These are phyloP conservation scores for Leptinotarsa juncta DNA, from an alignment of 2,888 invertebrate species.

Conservation along the genomic window DNA sequence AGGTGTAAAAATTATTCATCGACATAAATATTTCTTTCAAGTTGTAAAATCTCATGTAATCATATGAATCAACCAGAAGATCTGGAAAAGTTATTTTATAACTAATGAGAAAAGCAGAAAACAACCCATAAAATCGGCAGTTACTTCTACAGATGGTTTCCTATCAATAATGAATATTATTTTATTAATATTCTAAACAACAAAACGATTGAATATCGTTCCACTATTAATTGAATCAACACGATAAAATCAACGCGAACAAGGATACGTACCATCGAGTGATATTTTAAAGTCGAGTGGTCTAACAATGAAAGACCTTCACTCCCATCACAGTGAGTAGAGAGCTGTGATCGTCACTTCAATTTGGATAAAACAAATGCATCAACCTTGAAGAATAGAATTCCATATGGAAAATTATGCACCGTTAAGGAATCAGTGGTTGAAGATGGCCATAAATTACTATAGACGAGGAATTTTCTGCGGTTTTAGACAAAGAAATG, in stretches of 20 bases:
- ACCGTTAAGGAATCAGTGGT: not conserved
- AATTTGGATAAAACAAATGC: constrained; percentile 4
- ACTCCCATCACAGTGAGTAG: not conserved
- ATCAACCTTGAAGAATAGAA: constrained; percentile 1
- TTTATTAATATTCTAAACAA: too few relatives aligned
- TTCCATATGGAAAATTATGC: not conserved
- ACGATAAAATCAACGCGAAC: not conserved
- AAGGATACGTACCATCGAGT: not conserved
- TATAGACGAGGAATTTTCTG: constrained; percentile 2
- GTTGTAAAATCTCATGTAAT: too few relatives aligned
- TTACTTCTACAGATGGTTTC: too few relatives aligned
- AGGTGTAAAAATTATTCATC: too few relatives aligned
- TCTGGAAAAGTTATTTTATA: too few relatives aligned
- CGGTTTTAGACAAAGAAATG: not conserved
- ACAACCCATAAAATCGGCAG: too few relatives aligned
- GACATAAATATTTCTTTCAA: too few relatives aligned
- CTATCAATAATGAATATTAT: too few relatives aligned
- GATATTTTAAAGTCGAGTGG: not conserved
- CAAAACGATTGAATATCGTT: not conserved
- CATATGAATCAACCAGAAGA: too few relatives aligned
- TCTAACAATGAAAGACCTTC: constrained; percentile 7
- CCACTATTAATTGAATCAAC: not conserved
- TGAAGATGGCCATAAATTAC: not conserved
- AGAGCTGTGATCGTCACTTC: not conserved
- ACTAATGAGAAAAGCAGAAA: too few relatives aligned